A percentile compares a stretch with the other conserved stretches of the same genome.
Evolutionary conservation across 2,113 vertebrate species (phyloP).

Genomic region (Catharus fuscescens): DNA sequence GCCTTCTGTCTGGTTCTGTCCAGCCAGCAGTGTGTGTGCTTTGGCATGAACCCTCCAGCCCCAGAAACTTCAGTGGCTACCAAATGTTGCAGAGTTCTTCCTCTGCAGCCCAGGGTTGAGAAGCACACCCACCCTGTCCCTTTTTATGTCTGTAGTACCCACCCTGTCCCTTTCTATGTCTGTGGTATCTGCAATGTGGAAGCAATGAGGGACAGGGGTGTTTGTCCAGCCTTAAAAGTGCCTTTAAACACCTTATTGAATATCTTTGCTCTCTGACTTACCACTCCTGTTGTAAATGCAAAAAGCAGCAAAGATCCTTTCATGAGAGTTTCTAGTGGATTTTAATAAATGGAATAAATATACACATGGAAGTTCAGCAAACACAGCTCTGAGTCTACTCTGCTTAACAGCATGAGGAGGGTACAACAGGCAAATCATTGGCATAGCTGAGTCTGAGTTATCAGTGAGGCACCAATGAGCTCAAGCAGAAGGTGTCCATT

Average conservation of each 20-base stretch:
- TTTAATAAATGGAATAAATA: background rate
- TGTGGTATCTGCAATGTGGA: background rate
- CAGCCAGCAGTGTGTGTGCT: background rate
- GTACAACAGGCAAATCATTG: background rate
- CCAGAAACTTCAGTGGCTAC: accelerated
- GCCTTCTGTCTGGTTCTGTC: background rate
- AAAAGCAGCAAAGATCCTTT: background rate
- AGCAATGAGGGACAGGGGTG: background rate
- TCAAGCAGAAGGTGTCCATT: background rate
- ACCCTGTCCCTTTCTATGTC: background rate
- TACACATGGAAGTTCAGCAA: background rate
- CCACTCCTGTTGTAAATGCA: background rate
- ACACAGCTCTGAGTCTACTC: background rate
- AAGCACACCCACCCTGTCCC: background rate
- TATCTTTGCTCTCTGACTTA: background rate
- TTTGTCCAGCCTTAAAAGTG: background rate
- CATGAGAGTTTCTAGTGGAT: background rate
- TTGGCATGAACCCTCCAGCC: background rate
- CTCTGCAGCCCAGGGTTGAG: background rate
- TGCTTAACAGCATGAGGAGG: background rate
- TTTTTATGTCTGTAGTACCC: background rate
- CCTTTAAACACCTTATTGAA: background rate
- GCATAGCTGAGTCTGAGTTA: background rate
- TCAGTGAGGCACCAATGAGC: background rate
- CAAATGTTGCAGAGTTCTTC: background rate